Conservation (phyloP, 2,797 vertebrate genomes). For the Myripristis jacobus region DNA sequence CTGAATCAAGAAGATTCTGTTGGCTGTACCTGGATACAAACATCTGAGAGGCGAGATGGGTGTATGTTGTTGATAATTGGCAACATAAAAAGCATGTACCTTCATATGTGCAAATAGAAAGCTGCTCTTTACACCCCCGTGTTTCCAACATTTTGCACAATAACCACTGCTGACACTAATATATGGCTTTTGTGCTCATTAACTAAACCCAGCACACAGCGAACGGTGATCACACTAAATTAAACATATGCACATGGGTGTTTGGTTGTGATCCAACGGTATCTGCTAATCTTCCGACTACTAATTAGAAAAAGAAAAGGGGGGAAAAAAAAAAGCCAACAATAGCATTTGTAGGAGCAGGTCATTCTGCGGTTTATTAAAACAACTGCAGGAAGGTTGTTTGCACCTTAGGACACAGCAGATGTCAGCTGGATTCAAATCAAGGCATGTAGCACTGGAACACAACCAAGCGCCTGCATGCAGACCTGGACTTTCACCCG, state of each 20-base stretch:
- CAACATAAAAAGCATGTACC: neutral
- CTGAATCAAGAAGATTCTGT: neutral
- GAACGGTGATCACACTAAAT: too few species aligned
- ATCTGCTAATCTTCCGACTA: conserved; percentile 6
- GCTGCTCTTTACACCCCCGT: too few species aligned
- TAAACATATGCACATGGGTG: too few species aligned
- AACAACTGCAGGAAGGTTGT: conserved; percentile 5
- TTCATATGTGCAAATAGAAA: too few species aligned
- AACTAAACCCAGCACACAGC: too few species aligned
- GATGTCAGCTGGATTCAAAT: conserved; percentile 51
- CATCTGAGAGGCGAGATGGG: too few species aligned
- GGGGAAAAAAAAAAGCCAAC: conserved; percentile 28
- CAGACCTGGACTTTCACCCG: neutral
- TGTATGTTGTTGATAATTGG: neutral
- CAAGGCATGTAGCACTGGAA: conserved; percentile 11
- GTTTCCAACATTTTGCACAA: neutral
- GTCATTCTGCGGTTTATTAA: conserved; percentile 12
- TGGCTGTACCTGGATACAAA: neutral
- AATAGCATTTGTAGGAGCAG: conserved; percentile 39
- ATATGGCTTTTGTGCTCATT: too few species aligned
- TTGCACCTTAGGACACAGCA: conserved; percentile 44
- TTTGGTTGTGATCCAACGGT: neutral
- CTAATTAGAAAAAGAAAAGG: conserved; percentile 55
- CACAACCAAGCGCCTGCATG: conserved; percentile 12
- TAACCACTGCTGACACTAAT: neutral